These are phyloP conservation scores for Montipora foliosa DNA, from an alignment of 64 coral and sea anemone species.

Conservation along the genomic window DNA sequence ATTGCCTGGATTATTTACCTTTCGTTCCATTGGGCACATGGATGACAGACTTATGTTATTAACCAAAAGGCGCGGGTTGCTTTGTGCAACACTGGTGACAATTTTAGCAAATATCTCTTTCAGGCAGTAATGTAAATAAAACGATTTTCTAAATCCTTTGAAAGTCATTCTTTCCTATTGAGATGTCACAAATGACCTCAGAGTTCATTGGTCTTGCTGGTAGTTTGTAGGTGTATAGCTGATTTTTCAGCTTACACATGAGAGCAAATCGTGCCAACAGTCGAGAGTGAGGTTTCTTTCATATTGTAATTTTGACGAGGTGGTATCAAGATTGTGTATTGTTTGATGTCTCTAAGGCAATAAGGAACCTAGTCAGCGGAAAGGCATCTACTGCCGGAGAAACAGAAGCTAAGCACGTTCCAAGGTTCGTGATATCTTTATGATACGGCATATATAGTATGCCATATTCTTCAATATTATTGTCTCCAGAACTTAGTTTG, in stretches of 20 bases:
- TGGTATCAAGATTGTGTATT: neutral
- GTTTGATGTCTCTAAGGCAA: conserved; percentile 16
- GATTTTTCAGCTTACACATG: neutral
- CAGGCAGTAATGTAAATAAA: conserved; percentile 32
- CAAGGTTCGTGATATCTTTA: neutral
- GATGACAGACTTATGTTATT: conserved; percentile 40
- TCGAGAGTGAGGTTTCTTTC: conserved; percentile 11
- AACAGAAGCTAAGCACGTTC: neutral
- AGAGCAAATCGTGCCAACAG: neutral
- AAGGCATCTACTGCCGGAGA: neutral
- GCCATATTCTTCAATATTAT: neutral
- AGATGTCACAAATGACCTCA: neutral
- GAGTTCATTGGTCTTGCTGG: neutral
- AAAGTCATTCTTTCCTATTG: neutral
- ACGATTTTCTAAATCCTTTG: conserved; percentile 15
- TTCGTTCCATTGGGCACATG: conserved; percentile 30
- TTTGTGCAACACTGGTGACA: neutral
- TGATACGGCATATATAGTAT: neutral
- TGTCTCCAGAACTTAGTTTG: neutral
- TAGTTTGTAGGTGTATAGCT: neutral
- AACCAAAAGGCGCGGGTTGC: conserved; percentile 15
- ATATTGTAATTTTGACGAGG: conserved; percentile 17
- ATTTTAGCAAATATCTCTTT: neutral
- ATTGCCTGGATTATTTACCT: conserved; percentile 52
- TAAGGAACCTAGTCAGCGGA: conserved; percentile 14